Percentiles rank a stretch among this genome's conserved stretches.
Evolutionary conservation across 1,140 invertebrate species (phyloP).

Genomic region (Leptinotarsa defecta): DNA sequence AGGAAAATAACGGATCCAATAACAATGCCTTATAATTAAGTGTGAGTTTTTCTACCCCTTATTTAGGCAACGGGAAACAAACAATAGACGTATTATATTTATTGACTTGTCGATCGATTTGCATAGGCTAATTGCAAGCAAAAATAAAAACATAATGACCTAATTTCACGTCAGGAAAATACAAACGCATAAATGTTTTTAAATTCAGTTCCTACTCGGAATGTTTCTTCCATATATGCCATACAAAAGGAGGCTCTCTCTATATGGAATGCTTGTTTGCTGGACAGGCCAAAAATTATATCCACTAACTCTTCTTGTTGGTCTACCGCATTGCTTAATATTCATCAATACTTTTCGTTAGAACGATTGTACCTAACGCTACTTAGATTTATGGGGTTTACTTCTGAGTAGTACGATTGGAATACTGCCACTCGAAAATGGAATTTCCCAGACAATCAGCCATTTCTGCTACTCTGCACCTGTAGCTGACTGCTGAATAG

Average conservation of each 20-base stretch:
- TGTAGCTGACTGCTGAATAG: too few relatives aligned
- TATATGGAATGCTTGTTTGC: slow-evolving; percentile 8
- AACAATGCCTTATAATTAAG: background rate
- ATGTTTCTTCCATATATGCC: slow-evolving; percentile 6
- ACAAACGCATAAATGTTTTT: slow-evolving; percentile 7
- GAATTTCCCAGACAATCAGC: too few relatives aligned
- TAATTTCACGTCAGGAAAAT: slow-evolving; percentile 2
- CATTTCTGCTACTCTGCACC: too few relatives aligned
- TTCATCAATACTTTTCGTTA: slow-evolving; percentile 7
- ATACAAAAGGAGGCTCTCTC: background rate
- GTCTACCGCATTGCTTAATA: background rate
- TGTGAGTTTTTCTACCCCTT: background rate
- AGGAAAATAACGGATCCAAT: background rate
- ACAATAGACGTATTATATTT: background rate
- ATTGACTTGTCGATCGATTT: slow-evolving; percentile 1
- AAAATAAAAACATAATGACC: slow-evolving; percentile 4
- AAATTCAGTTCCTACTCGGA: slow-evolving; percentile 1
- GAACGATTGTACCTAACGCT: background rate
- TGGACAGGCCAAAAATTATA: slow-evolving; percentile 3
- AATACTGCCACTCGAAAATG: background rate
- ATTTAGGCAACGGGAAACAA: background rate
- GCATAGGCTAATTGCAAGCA: slow-evolving; percentile 8
- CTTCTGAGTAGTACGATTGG: background rate
- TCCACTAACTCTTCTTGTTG: slow-evolving; percentile 6
- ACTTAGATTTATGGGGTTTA: background rate